Conservation (phyloP, 2,888 invertebrate species). For the Aspidiotus destructor region DNA sequence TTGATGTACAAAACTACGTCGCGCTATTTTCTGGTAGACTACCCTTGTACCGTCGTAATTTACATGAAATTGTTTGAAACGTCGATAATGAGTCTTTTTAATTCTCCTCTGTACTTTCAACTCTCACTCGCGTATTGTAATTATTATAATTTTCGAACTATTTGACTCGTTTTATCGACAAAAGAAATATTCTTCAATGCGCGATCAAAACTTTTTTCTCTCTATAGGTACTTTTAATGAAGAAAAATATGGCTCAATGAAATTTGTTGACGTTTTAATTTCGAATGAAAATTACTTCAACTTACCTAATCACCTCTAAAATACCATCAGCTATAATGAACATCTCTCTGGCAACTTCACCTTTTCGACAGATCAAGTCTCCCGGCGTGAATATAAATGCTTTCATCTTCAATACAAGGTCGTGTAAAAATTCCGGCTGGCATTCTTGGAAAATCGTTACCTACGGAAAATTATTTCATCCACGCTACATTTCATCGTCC, state of each 20-base stretch:
- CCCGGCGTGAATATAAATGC: conserved; percentile 97
- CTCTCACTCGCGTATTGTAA: no score
- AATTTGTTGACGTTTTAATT: conserved; percentile 1
- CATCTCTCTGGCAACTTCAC: conserved; percentile 92
- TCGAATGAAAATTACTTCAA: conserved; percentile 14
- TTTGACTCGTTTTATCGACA: no score
- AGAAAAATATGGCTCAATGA: no score
- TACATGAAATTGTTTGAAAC: no score
- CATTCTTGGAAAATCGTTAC: conserved; percentile 95
- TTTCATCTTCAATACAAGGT: conserved; percentile 94
- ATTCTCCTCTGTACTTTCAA: no score
- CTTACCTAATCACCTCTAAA: conserved; percentile 70
- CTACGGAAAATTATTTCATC: conserved; percentile 45
- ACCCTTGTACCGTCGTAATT: background rate
- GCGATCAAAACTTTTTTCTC: no score
- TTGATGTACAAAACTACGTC: no score
- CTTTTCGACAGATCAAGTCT: conserved; percentile 91
- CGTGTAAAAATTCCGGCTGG: conserved; percentile 93
- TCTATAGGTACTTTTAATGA: no score
- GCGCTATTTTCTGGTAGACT: no score
- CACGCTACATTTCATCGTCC: background rate
- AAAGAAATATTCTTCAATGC: no score
- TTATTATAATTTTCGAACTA: no score
- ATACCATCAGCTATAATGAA: conserved; percentile 97
- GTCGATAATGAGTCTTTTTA: no score